Conservation (phyloP, 2,797 vertebrate genomes). For the Gymnoscopelus microlampas region DNA sequence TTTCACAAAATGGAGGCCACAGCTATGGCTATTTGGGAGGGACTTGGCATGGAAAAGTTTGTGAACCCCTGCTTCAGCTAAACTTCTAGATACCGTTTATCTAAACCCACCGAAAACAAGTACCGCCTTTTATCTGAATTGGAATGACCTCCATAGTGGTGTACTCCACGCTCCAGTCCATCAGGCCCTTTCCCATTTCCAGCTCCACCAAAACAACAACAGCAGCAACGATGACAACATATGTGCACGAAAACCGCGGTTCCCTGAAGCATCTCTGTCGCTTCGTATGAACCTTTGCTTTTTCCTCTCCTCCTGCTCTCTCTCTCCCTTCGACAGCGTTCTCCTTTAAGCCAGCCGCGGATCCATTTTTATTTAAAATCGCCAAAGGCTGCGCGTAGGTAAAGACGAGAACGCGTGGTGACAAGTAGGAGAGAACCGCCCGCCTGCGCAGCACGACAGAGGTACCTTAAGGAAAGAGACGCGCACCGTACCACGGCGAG, state of each 20-base stretch:
- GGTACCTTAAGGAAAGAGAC: constrained; percentile 73
- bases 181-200: too few relatives aligned
- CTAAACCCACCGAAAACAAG: too few relatives aligned
- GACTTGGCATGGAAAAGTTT: too few relatives aligned
- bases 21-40: too few relatives aligned
- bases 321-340: constrained; percentile 46
- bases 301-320: constrained; percentile 24
- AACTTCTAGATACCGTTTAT: too few relatives aligned
- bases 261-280: constrained; percentile 49
- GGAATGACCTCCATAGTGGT: too few relatives aligned
- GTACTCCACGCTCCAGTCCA: too few relatives aligned
- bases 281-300: constrained; percentile 17
- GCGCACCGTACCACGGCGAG: neutral
- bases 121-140: too few relatives aligned
- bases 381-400: constrained; percentile 76
- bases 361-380: constrained; percentile 71
- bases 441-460: constrained; percentile 57
- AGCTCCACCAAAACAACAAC: too few relatives aligned
- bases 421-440: constrained; percentile 64
- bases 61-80: too few relatives aligned
- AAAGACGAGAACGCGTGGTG: constrained; percentile 76
- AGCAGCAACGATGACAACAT: constrained; percentile 4
- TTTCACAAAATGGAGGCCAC: too few relatives aligned
- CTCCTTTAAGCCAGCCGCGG: constrained; percentile 71
- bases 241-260: constrained; percentile 46